Base-by-base conservation (phyloP, 1,140 invertebrate species). In the Calliopsis andreniformis region DNA sequence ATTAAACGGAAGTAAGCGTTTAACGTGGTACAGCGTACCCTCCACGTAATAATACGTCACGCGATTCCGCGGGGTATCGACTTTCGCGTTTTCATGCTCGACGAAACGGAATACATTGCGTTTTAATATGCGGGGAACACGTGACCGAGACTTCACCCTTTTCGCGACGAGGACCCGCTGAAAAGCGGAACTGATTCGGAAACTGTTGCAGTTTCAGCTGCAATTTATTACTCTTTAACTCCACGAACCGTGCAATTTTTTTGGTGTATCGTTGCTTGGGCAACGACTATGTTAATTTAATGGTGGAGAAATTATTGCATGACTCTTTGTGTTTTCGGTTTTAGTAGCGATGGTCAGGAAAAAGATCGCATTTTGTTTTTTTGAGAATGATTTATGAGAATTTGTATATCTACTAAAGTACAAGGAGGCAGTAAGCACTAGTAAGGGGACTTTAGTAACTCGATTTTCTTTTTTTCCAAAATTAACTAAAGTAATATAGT, bases 61-160 rank as follows among this genome's bases (percentile, higher is more conserved):
- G 55, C 43, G 59, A 69, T 53, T 49, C 53, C 25, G 45, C 42
- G 67, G 30, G 51, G 43, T 66, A 76, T 80, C 64, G 69, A 80
- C 59, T 69, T 76, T 63, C 61, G 35, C 39, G 42, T 64, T 63
- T 76, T 77, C 61, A 49, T 47, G 59, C 35, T 56, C 32, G 35
- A 63, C 35, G 63, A 61, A 84, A 81, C 79, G 79, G 83, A 84
- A 85, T 87, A 78, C 82, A 80, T 63, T 28, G 30, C 18, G 18
- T 20, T 62, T 20, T 49, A 67, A 42, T 43, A 43, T 51, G 12
- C 66, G 32, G 66, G 66, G 47, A 61, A 68, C 56, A 59, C 61
- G 71, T 56, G 71, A 56, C 20, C 45, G 45, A 53, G 45, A 8
- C 7, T 51, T 39, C 4, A 10, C 35, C 23, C 23, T 30, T 18